A percentile compares a stretch with the other conserved stretches of the same genome.
Conservation (phyloP, 2,888 invertebrate species). For the Tetanocera ferruginea region DNA sequence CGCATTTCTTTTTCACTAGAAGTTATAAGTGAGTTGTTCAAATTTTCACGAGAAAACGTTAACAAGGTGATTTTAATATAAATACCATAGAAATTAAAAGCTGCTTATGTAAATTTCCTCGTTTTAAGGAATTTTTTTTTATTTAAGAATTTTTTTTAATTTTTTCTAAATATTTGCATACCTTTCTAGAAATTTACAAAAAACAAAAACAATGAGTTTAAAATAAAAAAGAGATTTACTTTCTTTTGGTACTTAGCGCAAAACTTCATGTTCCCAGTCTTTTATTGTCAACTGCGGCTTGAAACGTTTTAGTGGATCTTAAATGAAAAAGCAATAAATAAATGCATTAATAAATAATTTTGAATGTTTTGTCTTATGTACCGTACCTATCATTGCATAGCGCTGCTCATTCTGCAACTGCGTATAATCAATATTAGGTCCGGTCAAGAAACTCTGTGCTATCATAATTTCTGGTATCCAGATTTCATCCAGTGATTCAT, state of each 20-base stretch:
- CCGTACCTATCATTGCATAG: constrained; percentile 67
- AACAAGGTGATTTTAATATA: too few species aligned
- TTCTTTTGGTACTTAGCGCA: constrained; percentile 44
- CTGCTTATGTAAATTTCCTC: too few species aligned
- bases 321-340: constrained; percentile 32
- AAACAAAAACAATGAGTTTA: too few species aligned
- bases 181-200: too few species aligned
- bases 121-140: too few species aligned
- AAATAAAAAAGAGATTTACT: too few species aligned
- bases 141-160: too few species aligned
- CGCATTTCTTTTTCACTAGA: too few species aligned
- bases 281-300: constrained; percentile 73
- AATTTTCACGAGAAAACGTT: too few species aligned
- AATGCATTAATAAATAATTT: constrained; percentile 28
- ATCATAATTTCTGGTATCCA: constrained; percentile 66
- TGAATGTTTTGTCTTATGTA: constrained; percentile 52
- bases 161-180: too few species aligned
- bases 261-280: constrained; percentile 74
- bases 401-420: constrained; percentile 66
- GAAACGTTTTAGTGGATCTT: constrained; percentile 75
- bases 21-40: too few species aligned
- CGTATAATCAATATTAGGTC: constrained; percentile 65
- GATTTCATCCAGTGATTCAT: constrained; percentile 64
- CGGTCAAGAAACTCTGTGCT: constrained; percentile 58
- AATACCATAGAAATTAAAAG: too few species aligned